Base-by-base conservation (phyloP, 64 coral and sea anemone species). In the Dendrophyllia cribrosa region DNA sequence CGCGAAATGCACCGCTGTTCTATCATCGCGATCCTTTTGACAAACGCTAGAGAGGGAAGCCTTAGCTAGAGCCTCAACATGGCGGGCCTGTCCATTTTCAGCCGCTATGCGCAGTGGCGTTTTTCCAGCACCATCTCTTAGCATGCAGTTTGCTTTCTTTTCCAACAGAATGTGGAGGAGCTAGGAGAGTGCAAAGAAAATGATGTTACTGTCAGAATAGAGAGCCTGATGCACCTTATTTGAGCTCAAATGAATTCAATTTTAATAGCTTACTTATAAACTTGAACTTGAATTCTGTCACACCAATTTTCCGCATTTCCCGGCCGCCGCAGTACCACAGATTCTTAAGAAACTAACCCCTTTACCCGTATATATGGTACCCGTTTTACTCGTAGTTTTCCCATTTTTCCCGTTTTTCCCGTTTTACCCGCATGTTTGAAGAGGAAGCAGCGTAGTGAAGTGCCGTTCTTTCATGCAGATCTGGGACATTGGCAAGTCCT, bases 91-190 rank as follows among this genome's bases (percentile, higher is more conserved):
- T 34, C 95, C 88, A 22, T 66, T 75, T 59, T 89, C 88, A 6
- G 95, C 92, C 20, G 95, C 95, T n/a, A 97, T 56, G 20, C 94
- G 92, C 6, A 97, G 73, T 9, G 95, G 86, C n/a, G 87, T 97
- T 65, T 94, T 86, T 22, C 89, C 87, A 46, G 86, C 72, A 50
- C 85, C 51, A 43, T 97, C 92, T 62, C 73, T 89, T 20, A 87
- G 76, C 59, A 89, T 53, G 43, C 76, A 74, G 68, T 80, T 93
- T 16, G 92, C 52, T 75, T 97, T 93, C 12, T 81, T 81, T 63
- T 71, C 44, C 50, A 94, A 52, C 55, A 97, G 59, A 11, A 93
- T 60, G 1, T 89, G 75, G 7, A 90, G 59, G 19, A 97, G 86
- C 95, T 96, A 21, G 47, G 0, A 51, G 16, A 49, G 7, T 48